phyloP scores from a whole-genome alignment of 2,888 invertebrate genomes.

The Pelosia muscerda region DNA sequence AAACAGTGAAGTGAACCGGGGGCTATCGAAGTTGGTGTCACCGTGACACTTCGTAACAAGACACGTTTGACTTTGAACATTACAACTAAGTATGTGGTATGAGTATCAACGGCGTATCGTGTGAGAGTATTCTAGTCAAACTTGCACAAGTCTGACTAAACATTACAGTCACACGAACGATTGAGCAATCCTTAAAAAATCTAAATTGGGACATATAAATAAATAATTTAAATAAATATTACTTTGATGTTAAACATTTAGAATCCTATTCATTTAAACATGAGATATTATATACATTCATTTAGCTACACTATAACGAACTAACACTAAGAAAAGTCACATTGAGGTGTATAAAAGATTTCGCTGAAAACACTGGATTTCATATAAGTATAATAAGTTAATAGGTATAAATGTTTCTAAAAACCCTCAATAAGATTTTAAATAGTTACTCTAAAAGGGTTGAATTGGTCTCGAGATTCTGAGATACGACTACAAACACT shows the following conservation, averaged over 20 bases:
- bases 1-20: conserved; percentile 10
- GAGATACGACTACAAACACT: conserved; percentile 74
- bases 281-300: conserved; percentile 51
- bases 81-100: conserved; percentile 23
- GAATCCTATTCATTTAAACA: conserved; percentile 58
- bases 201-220: conserved; percentile 63
- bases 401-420: conserved; percentile 80
- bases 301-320: conserved; percentile 70
- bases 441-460: conserved; percentile 80
- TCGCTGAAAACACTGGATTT: conserved; percentile 76
- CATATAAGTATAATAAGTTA: conserved; percentile 74
- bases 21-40: conserved; percentile 18
- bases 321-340: conserved; percentile 77
- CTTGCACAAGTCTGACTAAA: conserved; percentile 60
- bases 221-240: conserved; percentile 55
- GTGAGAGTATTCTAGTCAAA: conserved; percentile 35
- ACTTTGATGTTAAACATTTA: conserved; percentile 47
- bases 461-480: conserved; percentile 84
- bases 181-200: conserved; percentile 78
- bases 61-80: conserved; percentile 18
- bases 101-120: conserved; percentile 27
- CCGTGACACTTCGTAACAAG: conserved; percentile 21
- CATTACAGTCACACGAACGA: conserved; percentile 65
- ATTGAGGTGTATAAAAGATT: conserved; percentile 81
- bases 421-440: conserved; percentile 72